A percentile compares a stretch with the other conserved stretches of the same genome.
Conservation (phyloP, 2,113 vertebrate genomes). For the Xiphophorus maculatus region DNA sequence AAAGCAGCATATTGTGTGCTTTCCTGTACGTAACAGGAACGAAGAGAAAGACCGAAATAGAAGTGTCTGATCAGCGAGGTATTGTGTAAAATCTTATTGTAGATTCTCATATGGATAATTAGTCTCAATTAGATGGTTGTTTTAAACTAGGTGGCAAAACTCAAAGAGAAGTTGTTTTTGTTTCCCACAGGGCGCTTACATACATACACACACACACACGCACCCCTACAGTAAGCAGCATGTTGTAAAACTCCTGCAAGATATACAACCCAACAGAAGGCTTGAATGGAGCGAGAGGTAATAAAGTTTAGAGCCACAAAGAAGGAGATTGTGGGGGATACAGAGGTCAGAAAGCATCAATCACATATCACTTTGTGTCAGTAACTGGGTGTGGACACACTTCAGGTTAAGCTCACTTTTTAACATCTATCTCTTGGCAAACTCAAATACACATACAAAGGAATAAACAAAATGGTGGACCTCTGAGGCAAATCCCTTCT, state of each 20-base stretch:
- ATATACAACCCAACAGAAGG: slow-evolving; percentile 72
- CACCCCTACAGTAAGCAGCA: slow-evolving; percentile 39
- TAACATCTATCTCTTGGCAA: background rate
- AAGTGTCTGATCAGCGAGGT: slow-evolving; percentile 53
- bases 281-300: slow-evolving; percentile 45
- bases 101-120: slow-evolving; percentile 64
- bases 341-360: slow-evolving; percentile 49
- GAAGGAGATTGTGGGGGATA: slow-evolving; percentile 54
- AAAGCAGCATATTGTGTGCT: slow-evolving; percentile 14
- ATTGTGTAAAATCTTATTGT: slow-evolving; percentile 66
- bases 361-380: slow-evolving; percentile 47
- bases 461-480: slow-evolving; percentile 29
- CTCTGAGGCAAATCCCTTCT: slow-evolving; percentile 13
- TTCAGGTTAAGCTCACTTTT: slow-evolving; percentile 2
- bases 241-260: slow-evolving; percentile 71
- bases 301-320: slow-evolving; percentile 71
- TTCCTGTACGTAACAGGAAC: slow-evolving; percentile 6
- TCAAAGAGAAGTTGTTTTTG: slow-evolving; percentile 40
- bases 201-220: slow-evolving; percentile 28
- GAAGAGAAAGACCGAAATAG: slow-evolving; percentile 9
- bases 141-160: slow-evolving; percentile 44
- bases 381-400: slow-evolving; percentile 17
- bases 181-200: slow-evolving; percentile 44
- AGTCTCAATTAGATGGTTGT: slow-evolving; percentile 71
- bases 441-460: background rate